Evolutionary conservation across 2,797 vertebrate species (phyloP).

Genomic region (Hapalemur alaotrensis): DNA sequence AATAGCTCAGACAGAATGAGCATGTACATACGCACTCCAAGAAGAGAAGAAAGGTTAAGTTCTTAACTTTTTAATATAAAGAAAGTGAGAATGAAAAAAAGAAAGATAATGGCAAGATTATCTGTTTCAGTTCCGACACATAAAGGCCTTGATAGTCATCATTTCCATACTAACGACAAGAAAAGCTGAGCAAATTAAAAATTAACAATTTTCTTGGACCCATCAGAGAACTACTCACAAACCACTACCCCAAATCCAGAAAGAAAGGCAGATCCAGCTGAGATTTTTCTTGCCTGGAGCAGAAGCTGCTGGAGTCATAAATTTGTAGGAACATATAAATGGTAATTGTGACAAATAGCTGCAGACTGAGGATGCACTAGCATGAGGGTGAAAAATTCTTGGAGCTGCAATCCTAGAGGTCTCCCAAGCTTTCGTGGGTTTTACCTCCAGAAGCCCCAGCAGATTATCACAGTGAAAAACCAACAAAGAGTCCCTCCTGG

Average conservation of each 20-base stretch:
- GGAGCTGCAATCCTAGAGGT: not conserved
- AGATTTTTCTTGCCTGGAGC: not conserved
- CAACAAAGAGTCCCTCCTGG: not conserved
- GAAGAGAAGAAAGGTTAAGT: slow-evolving; percentile 2
- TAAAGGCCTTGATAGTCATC: not conserved
- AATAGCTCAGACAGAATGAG: not conserved
- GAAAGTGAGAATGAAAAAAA: not conserved
- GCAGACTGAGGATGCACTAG: not conserved
- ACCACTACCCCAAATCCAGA: not conserved
- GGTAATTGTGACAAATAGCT: not conserved
- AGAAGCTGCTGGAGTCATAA: not conserved
- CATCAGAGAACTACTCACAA: not conserved
- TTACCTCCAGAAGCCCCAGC: not conserved
- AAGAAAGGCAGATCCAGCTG: not conserved
- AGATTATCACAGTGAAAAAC: not conserved
- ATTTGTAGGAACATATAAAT: not conserved
- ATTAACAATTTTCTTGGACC: not conserved
- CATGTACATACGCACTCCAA: slow-evolving; percentile 32
- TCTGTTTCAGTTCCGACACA: not conserved
- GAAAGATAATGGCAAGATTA: not conserved
- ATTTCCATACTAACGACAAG: not conserved
- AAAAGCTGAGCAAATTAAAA: not conserved
- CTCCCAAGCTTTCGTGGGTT: not conserved
- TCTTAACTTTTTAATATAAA: slow-evolving; percentile 12
- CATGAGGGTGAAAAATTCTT: not conserved